Base-by-base conservation (phyloP, 2,888 invertebrate species). In the Stenchaetothrips biformis region DNA sequence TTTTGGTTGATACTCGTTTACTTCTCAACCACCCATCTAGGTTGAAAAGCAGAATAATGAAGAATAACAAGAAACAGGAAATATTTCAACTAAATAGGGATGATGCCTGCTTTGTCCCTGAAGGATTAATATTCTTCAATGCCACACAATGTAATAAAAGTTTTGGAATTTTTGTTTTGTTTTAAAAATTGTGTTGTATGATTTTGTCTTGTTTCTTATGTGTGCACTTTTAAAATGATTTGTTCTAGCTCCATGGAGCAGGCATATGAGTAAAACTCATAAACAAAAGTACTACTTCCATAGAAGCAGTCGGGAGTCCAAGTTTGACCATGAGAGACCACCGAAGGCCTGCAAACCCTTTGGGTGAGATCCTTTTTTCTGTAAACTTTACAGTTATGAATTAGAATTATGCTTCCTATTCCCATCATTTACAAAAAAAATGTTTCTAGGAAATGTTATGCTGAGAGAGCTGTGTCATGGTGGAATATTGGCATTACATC, bases 71-170 rank as follows among this genome's bases (percentile, higher is more conserved):
- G 49, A 74, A 78, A 79, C 3, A 82, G 79, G 25, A 67, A 7
- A 49, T 79, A 49, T 47, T 78, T 78, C n/a, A 62, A 48, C 67
- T 77, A 21, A 87, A 87, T 82, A 87, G 87, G 79, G 85, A 86
- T 47, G 88, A 89, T 81, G 87, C 86, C 84, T 90, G 89, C 83
- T 88, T 89, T 83, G 87, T 89, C 49, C 90, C 91, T 47, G 88
- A 89, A 77, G 91, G 91, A 11, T 84, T 92, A 37, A 84, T 90
- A 81, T 90, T 92, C 83, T 85, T 92, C 74, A 91, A 89, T 84
- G 90, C 89, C 82, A 89, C 91, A 74, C 90, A 89, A 90, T 90
- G 92, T 91, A 84, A 48, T 80, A 81, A 79, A 6, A 62, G 59
- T n/a, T 67, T 77, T 27, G 25, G 16, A 62, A 77, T 21, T 77